These are phyloP conservation scores for Polyploca ridens DNA, from an alignment of 2,888 invertebrate genomes.

Conservation along the genomic window DNA sequence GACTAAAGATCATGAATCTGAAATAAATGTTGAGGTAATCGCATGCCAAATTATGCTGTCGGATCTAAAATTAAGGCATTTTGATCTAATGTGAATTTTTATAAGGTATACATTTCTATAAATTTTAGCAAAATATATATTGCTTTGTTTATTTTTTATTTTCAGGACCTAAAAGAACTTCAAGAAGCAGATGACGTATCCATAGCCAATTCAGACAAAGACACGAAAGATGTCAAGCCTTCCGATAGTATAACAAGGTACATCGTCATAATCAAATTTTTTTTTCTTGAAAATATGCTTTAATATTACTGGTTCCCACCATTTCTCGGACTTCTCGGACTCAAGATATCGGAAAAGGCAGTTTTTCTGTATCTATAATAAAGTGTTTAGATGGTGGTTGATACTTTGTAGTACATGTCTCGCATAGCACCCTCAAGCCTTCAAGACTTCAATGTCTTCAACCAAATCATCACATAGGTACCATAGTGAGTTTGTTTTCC, in stretches of 20 bases:
- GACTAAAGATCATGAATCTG: slow-evolving; percentile 87
- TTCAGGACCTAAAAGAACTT: slow-evolving; percentile 56
- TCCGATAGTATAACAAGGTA: slow-evolving; percentile 92
- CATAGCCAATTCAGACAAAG: slow-evolving; percentile 58
- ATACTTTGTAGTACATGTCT: too few relatives aligned
- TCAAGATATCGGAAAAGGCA: too few relatives aligned
- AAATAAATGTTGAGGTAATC: slow-evolving; percentile 72
- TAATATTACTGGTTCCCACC: too few relatives aligned
- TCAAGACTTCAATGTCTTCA: too few relatives aligned
- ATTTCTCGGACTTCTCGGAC: too few relatives aligned
- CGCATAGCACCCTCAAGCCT: too few relatives aligned
- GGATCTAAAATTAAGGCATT: neutral
- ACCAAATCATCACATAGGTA: too few relatives aligned
- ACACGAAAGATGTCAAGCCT: slow-evolving; percentile 84
- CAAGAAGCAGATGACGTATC: slow-evolving; percentile 51
- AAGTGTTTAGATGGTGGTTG: too few relatives aligned
- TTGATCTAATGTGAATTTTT: neutral
- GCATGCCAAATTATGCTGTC: too few relatives aligned
- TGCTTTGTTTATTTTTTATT: slow-evolving; percentile 20
- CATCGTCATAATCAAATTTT: neutral
- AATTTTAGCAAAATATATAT: neutral
- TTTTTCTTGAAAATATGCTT: too few relatives aligned
- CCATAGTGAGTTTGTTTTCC: too few relatives aligned
- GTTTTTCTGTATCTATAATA: too few relatives aligned
- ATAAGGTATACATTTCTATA: neutral